Evolutionary conservation across 2,113 vertebrate genomes (phyloP).

Genomic region (Promerops cafer): DNA sequence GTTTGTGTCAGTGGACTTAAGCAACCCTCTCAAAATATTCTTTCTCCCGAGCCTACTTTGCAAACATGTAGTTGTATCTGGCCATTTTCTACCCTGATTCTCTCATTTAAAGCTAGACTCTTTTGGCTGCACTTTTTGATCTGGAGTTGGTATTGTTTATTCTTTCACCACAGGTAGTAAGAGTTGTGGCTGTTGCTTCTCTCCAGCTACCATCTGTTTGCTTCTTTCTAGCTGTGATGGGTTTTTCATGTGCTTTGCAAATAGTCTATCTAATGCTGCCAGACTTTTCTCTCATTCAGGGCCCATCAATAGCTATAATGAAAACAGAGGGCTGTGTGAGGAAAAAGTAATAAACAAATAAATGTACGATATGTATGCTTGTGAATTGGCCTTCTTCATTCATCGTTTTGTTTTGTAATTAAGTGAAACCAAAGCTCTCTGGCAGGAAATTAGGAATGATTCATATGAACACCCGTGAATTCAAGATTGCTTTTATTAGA

Average conservation of each 20-base stretch:
- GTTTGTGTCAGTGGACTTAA: background rate
- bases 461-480: background rate
- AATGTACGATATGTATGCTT: background rate
- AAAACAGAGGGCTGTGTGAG: background rate
- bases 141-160: background rate
- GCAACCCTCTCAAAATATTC: background rate
- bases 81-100: background rate
- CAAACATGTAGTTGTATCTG: background rate
- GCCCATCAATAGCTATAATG: background rate
- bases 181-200: background rate
- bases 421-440: background rate
- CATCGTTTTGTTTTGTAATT: background rate
- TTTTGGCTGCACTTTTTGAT: background rate
- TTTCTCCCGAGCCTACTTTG: background rate
- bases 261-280: background rate
- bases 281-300: background rate
- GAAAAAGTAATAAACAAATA: background rate
- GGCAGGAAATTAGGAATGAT: background rate
- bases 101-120: background rate
- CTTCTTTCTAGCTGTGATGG: background rate
- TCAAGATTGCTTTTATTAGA: background rate
- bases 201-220: background rate
- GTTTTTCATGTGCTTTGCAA: background rate
- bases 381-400: background rate
- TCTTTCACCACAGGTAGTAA: background rate